These are phyloP conservation scores for Eulacestoma nigropectus DNA, from an alignment of 2,113 vertebrate species.

Conservation along the genomic window DNA sequence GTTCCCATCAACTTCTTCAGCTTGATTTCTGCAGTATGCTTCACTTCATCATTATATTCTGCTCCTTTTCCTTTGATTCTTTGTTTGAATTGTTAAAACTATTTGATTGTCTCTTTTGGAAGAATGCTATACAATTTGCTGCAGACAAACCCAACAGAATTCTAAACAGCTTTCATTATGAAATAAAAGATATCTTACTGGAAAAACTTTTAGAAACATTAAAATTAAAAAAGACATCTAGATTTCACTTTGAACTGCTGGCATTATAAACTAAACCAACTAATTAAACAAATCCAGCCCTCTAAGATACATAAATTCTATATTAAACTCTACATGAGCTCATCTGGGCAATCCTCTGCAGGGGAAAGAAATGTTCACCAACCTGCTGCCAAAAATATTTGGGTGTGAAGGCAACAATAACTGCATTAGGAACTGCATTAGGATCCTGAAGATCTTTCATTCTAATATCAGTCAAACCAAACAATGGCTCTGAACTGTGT, in stretches of 20 bases:
- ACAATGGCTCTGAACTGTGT: not conserved
- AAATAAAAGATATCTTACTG: not conserved
- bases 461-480: not conserved
- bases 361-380: not conserved
- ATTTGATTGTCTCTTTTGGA: not conserved
- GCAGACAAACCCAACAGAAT: not conserved
- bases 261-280: not conserved
- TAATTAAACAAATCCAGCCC: not conserved
- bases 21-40: not conserved
- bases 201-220: not conserved
- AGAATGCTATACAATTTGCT: not conserved
- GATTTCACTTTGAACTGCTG: not conserved
- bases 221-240: not conserved
- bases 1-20: not conserved
- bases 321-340: not conserved
- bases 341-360: not conserved
- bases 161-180: not conserved
- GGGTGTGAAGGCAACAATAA: not conserved
- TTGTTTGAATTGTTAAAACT: not conserved
- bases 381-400: not conserved
- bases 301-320: not conserved
- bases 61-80: not conserved
- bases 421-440: not conserved
- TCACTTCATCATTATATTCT: not conserved
- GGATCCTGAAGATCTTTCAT: too few species aligned